phyloP scores from a whole-genome alignment of 92 coral and sea anemone species.

The Bergia puertoricense region DNA sequence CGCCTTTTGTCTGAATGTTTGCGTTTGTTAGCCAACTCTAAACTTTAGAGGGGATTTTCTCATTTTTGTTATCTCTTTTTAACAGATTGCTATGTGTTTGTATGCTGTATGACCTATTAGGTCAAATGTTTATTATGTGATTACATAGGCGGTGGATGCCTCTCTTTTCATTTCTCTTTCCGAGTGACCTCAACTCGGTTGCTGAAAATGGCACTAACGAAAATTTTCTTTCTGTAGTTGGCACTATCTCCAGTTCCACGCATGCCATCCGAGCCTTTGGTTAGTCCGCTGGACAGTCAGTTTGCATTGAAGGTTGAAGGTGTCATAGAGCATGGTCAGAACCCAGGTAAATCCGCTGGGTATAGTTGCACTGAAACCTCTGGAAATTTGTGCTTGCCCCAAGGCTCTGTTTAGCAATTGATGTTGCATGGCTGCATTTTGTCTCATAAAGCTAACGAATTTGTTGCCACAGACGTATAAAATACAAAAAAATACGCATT shows the following conservation, averaged over 20 bases:
- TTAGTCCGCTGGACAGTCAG: conserved; percentile 85
- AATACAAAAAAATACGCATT: too few species aligned
- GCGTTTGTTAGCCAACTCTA: not conserved
- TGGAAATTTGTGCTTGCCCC: not conserved
- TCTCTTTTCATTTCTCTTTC: too few species aligned
- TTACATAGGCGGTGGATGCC: too few species aligned
- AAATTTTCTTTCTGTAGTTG: conserved; percentile 55
- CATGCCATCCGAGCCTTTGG: conserved; percentile 70
- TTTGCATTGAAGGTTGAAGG: conserved; percentile 96
- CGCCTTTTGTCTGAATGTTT: not conserved
- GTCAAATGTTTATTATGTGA: too few species aligned
- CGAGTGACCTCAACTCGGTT: too few species aligned
- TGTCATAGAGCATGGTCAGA: conserved; percentile 78
- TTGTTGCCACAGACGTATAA: too few species aligned
- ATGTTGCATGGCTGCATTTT: not conserved
- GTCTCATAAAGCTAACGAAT: not conserved
- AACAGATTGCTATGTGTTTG: too few species aligned
- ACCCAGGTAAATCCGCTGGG: conserved; percentile 54
- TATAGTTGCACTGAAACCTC: not conserved
- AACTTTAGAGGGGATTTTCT: not conserved
- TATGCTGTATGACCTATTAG: too few species aligned
- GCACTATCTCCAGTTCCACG: conserved; percentile 93
- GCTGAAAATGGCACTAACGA: not conserved
- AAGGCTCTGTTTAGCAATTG: not conserved
- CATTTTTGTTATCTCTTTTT: too few species aligned